Evolutionary conservation across 2,113 vertebrate species (phyloP).

Genomic region (Oryzias melastigma): DNA sequence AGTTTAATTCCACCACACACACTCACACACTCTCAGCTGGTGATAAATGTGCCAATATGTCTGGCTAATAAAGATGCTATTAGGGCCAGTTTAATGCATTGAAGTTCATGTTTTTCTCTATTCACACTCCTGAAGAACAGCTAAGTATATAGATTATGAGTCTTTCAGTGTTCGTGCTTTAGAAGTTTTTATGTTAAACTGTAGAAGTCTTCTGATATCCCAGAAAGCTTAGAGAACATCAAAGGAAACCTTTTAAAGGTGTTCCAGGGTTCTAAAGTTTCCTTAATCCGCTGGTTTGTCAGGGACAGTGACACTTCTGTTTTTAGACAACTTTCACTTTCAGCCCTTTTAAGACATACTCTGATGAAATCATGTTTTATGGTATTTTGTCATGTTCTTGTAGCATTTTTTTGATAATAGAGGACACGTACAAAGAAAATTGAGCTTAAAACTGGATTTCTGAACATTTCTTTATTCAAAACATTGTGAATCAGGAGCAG

Average conservation of each 20-base stretch:
- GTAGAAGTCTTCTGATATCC: slow-evolving; percentile 52
- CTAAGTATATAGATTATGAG: slow-evolving; percentile 12
- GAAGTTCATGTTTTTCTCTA: background rate
- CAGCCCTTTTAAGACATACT: background rate
- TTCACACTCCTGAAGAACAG: slow-evolving; percentile 10
- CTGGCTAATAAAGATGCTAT: slow-evolving; percentile 4
- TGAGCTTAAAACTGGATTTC: too few species aligned
- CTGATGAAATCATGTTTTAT: too few species aligned
- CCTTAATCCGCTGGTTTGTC: slow-evolving; percentile 60
- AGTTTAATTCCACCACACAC: slow-evolving; percentile 9
- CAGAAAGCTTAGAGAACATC: slow-evolving; percentile 51
- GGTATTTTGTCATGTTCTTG: too few species aligned
- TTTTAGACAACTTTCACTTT: slow-evolving; percentile 36
- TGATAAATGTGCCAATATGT: slow-evolving; percentile 10
- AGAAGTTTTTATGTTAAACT: slow-evolving; percentile 46
- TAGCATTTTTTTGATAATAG: too few species aligned
- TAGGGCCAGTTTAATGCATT: slow-evolving; percentile 10
- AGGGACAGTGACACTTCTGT: slow-evolving; percentile 60
- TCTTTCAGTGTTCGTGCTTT: slow-evolving; percentile 41
- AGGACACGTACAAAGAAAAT: too few species aligned
- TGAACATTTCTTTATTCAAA: too few species aligned
- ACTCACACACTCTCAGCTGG: background rate
- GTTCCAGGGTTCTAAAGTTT: slow-evolving; percentile 48
- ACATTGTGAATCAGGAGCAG: too few species aligned
- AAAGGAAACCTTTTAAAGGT: slow-evolving; percentile 51